Evolutionary conservation across 2,888 invertebrate species (phyloP).

Genomic region (Lacanobia oleracea): DNA sequence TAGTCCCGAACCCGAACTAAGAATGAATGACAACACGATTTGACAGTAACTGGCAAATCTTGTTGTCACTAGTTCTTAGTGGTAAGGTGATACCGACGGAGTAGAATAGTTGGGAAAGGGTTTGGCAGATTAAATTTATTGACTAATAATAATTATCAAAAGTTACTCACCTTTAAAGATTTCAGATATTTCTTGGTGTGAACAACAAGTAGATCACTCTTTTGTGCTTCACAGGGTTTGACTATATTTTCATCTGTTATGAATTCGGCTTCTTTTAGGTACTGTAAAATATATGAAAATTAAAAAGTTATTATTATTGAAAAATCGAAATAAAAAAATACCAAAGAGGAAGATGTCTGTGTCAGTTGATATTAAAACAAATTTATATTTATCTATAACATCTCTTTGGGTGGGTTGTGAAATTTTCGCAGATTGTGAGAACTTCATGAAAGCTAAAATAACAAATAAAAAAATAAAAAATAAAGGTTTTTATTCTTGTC

Average conservation of each 20-base stretch:
- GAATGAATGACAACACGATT: too few species aligned
- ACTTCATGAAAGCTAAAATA: too few species aligned
- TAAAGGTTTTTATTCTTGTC: too few species aligned
- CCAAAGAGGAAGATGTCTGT: neutral
- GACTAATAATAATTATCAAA: neutral
- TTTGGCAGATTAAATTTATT: too few species aligned
- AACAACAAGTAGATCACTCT: constrained; percentile 93
- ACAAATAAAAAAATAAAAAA: too few species aligned
- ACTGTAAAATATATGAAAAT: constrained; percentile 76
- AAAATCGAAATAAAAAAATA: neutral
- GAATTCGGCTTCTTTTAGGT: constrained; percentile 91
- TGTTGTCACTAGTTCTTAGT: too few species aligned
- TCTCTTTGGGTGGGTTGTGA: neutral
- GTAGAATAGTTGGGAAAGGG: too few species aligned
- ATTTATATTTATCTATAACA: neutral
- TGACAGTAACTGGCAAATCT: too few species aligned
- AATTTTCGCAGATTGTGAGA: too few species aligned
- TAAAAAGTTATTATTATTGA: neutral
- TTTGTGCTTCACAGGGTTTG: constrained; percentile 93
- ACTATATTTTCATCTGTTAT: constrained; percentile 92
- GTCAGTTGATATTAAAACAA: neutral
- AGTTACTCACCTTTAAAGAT: constrained; percentile 92
- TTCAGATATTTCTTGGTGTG: constrained; percentile 94
- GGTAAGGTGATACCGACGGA: too few species aligned
- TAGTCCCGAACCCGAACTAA: too few species aligned